Percentiles rank a stretch among this genome's conserved stretches.
Evolutionary conservation across 2,888 invertebrate genomes (phyloP).

Genomic region (Netelia fuscicornis): DNA sequence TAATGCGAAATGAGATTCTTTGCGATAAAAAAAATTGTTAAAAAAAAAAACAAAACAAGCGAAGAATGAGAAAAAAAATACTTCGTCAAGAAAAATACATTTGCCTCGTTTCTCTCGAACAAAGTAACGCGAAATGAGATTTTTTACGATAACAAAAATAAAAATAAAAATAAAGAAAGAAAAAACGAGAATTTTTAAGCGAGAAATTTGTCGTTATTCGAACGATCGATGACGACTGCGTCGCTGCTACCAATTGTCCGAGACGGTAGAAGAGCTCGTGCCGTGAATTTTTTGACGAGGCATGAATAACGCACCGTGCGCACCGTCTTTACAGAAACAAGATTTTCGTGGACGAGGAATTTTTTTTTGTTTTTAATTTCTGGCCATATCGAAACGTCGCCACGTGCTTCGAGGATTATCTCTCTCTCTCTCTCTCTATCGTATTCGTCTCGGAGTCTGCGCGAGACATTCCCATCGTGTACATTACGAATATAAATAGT

Average conservation of each 20-base stretch:
- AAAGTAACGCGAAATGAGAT: no score
- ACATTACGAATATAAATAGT: neutral
- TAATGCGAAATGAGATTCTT: no score
- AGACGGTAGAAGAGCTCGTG: constrained; percentile 1
- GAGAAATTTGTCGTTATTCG: constrained; percentile 17
- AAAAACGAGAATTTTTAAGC: neutral
- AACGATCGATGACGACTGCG: constrained; percentile 1
- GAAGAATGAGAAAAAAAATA: no score
- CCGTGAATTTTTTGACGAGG: constrained; percentile 21
- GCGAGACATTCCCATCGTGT: neutral
- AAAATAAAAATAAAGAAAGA: neutral
- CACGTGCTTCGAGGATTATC: neutral
- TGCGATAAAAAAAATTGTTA: no score
- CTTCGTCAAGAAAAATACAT: no score
- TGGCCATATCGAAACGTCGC: neutral
- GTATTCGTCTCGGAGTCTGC: neutral
- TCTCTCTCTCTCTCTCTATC: no score
- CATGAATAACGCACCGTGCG: constrained; percentile 4
- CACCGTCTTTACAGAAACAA: constrained; percentile 17
- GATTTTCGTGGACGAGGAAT: constrained; percentile 4
- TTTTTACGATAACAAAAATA: no score
- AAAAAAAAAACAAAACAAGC: no score
- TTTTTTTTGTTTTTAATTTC: neutral
- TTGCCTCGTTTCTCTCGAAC: no score
- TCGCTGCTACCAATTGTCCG: neutral